Evolutionary conservation across 2,113 vertebrate genomes (phyloP), one percentile per base, ranked within the genome.

Genomic region (Cheirogaleus medius): DNA sequence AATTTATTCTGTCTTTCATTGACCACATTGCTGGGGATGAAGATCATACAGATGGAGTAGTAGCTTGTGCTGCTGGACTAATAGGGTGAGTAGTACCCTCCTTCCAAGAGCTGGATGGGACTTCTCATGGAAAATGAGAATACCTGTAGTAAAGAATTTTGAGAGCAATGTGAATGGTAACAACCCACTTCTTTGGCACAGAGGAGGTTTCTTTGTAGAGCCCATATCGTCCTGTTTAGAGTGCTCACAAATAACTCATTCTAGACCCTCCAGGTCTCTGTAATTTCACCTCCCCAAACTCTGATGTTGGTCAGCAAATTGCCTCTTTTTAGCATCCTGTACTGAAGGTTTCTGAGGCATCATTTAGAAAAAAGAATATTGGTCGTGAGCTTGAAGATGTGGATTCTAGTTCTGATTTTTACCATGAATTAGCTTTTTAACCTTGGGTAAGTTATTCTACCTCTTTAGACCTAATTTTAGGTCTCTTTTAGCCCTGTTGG

Each of bases 1-100:
- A 99, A 98, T 99, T 99, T 97, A 99, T 99, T 97, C 98, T 99
- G 47, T 99, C 99, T 91, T 99, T 99, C 98, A 99, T 99, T 94
- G 99, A 99, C 94, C 99, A 99, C 98, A 99, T 99, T 76, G 99
- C 99, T 1, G 99, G 99, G 97, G 99, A 99, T 4, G 99, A 99
- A 91, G 99, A 99, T 98, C 99, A 99, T 94, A 99, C 99, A 2
- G 99, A 99, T 0, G 99, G 99, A 0, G 99, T 99, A 1, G 99
- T 99, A 96, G 99, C 99, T 2, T 99, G 99, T 54, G 99, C 99
- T 2, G 99, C 99, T 0, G 99, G 99, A 0, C 99, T 99, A 95
- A 99, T 99, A 49, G 99, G 99, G 99, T 99, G 92, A 99, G 98
- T 95, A 47, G 27, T 13, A 23, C n/a, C 25, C 23, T 87, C 3